Evolutionary conservation across 2,797 vertebrate genomes (phyloP).

Genomic region (Peromyscus melanophrys): DNA sequence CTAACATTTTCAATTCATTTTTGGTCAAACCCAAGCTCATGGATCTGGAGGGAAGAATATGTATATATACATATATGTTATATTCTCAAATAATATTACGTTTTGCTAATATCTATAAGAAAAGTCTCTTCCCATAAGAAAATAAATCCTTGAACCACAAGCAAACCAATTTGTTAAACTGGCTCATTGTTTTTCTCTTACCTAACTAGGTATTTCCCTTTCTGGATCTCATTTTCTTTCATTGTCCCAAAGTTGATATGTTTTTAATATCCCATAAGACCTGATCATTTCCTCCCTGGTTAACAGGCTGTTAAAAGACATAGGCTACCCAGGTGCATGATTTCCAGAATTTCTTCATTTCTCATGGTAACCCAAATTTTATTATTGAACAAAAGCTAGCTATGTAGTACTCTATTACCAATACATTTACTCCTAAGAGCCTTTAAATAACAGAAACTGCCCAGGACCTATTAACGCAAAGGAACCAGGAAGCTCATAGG

Average conservation of each 20-base stretch:
- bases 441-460: slow-evolving; percentile 84
- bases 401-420: slow-evolving; percentile 81
- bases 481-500: slow-evolving; percentile 85
- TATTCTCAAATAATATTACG: slow-evolving; percentile 81
- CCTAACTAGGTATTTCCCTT: slow-evolving; percentile 68
- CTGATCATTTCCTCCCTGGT: slow-evolving; percentile 60
- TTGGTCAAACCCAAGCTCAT: neutral
- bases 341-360: slow-evolving; percentile 75
- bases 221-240: slow-evolving; percentile 77
- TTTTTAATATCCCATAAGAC: slow-evolving; percentile 80
- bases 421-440: slow-evolving; percentile 78
- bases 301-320: slow-evolving; percentile 77
- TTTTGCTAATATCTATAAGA: slow-evolving; percentile 74
- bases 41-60: no score
- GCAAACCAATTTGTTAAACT: slow-evolving; percentile 80
- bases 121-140: slow-evolving; percentile 25
- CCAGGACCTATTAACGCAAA: slow-evolving; percentile 80
- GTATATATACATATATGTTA: slow-evolving; percentile 5
- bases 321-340: slow-evolving; percentile 77
- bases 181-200: slow-evolving; percentile 72
- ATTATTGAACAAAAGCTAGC: slow-evolving; percentile 79
- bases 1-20: neutral
- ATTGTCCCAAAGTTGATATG: slow-evolving; percentile 79
- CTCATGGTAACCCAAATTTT: slow-evolving; percentile 73
- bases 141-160: slow-evolving; percentile 40